phyloP scores from a whole-genome alignment of 2,888 invertebrate species.

The Himalopsyche tibetana region DNA sequence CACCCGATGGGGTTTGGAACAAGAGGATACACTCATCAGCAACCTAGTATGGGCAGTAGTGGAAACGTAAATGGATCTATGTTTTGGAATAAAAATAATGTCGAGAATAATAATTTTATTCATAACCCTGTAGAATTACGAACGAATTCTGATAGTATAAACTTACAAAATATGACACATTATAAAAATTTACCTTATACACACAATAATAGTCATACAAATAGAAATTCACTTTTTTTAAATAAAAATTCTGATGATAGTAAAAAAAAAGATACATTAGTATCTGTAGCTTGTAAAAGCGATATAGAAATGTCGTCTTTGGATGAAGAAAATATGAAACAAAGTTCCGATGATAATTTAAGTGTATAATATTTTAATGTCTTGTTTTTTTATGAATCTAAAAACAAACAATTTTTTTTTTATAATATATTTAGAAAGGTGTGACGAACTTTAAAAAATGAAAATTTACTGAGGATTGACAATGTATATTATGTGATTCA shows the following conservation, averaged over 20 bases:
- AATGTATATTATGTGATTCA: no score
- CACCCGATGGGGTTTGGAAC: conserved; percentile 45
- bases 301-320: conserved; percentile 28
- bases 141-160: neutral
- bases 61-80: neutral
- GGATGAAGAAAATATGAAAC: conserved; percentile 40
- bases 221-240: no score
- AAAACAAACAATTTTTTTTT: no score
- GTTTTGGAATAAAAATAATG: conserved; percentile 34
- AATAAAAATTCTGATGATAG: neutral
- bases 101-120: conserved; percentile 31
- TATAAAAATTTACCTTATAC: neutral
- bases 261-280: conserved; percentile 28
- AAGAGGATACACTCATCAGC: conserved; percentile 46
- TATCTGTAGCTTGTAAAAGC: neutral
- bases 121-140: neutral
- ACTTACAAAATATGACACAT: neutral
- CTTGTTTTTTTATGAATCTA: no score
- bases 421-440: no score
- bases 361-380: conserved; percentile 33
- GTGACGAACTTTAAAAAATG: no score
- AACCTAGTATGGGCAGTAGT: neutral
- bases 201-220: neutral
- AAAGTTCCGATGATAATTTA: conserved; percentile 51
- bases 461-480: no score